phyloP scores from a whole-genome alignment of 2,113 vertebrate species.

The Oxyruncus cristatus region DNA sequence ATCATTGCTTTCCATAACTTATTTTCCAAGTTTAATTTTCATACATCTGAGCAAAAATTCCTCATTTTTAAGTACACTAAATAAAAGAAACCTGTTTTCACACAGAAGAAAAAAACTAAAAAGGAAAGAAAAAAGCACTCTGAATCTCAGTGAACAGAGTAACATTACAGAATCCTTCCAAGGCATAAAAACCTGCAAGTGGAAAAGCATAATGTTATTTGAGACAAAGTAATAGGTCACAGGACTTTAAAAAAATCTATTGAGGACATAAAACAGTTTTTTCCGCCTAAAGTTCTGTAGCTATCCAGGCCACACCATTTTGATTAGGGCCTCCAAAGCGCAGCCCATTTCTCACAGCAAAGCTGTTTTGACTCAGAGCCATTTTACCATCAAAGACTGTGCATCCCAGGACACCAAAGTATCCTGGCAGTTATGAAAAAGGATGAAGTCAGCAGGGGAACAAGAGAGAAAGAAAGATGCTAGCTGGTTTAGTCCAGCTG shows the following conservation, averaged over 20 bases:
- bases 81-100: not conserved
- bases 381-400: not conserved
- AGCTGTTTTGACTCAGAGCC: not conserved
- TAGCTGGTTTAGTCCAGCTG: not conserved
- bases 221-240: conserved; percentile 27
- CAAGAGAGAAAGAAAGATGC: not conserved
- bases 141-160: not conserved
- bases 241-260: not conserved
- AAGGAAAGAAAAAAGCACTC: not conserved
- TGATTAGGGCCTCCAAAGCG: not conserved
- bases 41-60: not conserved
- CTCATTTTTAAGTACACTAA: not conserved
- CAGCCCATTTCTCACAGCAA: not conserved
- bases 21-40: not conserved
- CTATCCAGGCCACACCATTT: not conserved
- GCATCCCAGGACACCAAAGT: not conserved
- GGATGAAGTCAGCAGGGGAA: not conserved
- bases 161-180: not conserved
- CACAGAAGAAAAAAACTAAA: not conserved
- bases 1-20: not conserved
- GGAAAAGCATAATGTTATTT: not conserved
- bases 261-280: not conserved
- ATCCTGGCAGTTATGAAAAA: not conserved
- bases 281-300: not conserved
- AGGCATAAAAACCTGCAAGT: not conserved